Base-by-base conservation (phyloP, 2,113 vertebrate genomes). In the Ranitomeya imitator region DNA sequence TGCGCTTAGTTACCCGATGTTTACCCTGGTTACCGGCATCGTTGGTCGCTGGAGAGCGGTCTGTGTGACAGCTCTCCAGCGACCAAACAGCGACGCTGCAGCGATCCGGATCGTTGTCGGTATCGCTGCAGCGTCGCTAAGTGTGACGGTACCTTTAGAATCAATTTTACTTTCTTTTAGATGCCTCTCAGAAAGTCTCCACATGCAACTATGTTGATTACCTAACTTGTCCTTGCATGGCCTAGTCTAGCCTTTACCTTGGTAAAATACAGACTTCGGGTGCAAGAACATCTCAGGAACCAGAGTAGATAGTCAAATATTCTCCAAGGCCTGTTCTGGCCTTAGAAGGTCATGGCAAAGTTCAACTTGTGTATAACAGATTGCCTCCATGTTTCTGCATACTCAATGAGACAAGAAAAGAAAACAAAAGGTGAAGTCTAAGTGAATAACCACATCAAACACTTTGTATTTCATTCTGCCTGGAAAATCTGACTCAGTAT, bases 401-500 rank as follows among this genome's bases (percentile, higher is more conserved):
- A 37, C 37, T 77, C 54, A 77, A 23, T 45, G 67, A 61, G 57
- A 86, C 74, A 78, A 21, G n/a, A 86, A 86, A 65, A 65, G 26
- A 65, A 86, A 86, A 77, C 74, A 86, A 86, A 86, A 86, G 85
- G 85, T 86, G 37, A 86, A 77, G 14, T 74, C 31, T 61, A 37
- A 78, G 59, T 23, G 37, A 61, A 61, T 57, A 55, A 85, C 84
- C 84, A 85, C 84, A 86, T 86, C 73, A 86, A 86, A 86, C 55
- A 10, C 69, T 37, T 76, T 57, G 55, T 57, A 57, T 55, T 77
- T 77, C 37, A 59, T 31, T 12, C 74, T 65, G 85, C 21, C 59
- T 79, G 74, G 85, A 79, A 86, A 79, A 77, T 65, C 57, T 86
- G 59, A 79, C 74, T 86, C 37, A 67, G 51, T 59, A 54, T 67